A percentile compares a stretch with the other conserved stretches of the same genome.
These are phyloP conservation scores for Sclerodermus sp. DNA, from an alignment of 2,888 invertebrate species.

Conservation along the genomic window DNA sequence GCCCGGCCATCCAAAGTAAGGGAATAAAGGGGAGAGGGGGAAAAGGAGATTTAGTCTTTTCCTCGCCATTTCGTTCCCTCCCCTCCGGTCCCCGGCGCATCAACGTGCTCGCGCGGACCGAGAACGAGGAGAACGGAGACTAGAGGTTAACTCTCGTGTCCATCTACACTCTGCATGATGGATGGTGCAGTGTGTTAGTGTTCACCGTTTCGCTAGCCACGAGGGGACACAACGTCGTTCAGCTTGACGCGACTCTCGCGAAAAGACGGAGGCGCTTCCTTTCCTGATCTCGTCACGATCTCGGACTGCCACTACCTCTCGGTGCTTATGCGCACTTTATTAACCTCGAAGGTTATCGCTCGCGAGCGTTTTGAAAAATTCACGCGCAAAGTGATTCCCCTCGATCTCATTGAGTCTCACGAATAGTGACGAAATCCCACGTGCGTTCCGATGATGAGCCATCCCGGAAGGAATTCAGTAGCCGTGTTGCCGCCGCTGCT, in stretches of 20 bases:
- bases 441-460: no score
- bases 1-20: no score
- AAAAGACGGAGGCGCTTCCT: constrained; percentile 18
- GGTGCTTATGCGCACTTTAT: no score
- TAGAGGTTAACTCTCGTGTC: constrained; percentile 42
- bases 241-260: constrained; percentile 4
- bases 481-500: no score
- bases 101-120: not conserved
- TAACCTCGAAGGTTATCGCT: no score
- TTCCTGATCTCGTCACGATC: constrained; percentile 9
- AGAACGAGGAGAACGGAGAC: constrained; percentile 9
- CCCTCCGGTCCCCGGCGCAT: no score
- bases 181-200: constrained; percentile 48
- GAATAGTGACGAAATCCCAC: no score
- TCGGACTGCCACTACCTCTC: constrained; percentile 10
- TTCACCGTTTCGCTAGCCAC: constrained; percentile 33
- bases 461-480: no score
- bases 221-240: constrained; percentile 19
- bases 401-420: no score
- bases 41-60: not conserved
- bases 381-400: no score
- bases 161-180: constrained; percentile 39
- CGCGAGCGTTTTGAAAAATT: no score
- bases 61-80: constrained; percentile 11
- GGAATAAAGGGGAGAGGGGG: constrained; percentile 10